Evolutionary conservation across 1,140 invertebrate species (phyloP).

Genomic region (Drosophila saltans): DNA sequence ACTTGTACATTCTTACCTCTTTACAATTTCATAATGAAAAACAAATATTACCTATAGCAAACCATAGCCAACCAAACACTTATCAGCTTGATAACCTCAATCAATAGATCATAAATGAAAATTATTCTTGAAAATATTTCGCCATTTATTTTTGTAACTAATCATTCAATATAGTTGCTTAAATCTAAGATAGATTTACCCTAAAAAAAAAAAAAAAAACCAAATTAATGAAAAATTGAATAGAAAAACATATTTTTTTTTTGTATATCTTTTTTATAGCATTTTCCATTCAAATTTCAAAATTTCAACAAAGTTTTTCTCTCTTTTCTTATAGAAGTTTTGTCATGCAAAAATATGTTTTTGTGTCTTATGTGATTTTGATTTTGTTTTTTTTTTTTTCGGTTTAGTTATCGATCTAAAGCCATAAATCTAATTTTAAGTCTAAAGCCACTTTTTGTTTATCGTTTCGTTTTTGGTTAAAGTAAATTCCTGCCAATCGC

Average conservation of each 20-base stretch:
- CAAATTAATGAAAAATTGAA: neutral
- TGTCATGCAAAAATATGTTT: constrained; percentile 43
- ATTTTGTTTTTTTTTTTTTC: constrained; percentile 13
- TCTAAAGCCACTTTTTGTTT: constrained; percentile 16
- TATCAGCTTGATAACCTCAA: constrained; percentile 10
- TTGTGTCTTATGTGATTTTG: neutral
- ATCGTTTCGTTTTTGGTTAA: neutral
- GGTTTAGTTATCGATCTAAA: constrained; percentile 23
- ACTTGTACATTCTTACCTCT: neutral
- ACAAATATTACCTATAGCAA: constrained; percentile 3
- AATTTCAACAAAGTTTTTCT: neutral
- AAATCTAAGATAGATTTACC: constrained; percentile 1
- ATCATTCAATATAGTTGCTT: neutral
- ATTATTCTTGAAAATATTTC: neutral
- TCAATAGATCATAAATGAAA: neutral
- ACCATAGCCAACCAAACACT: neutral
- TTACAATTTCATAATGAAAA: constrained; percentile 12
- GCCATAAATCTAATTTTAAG: constrained; percentile 30
- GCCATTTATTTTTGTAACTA: constrained; percentile 5
- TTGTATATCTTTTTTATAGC: neutral
- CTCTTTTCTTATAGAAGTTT: neutral
- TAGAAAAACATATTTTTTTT: neutral
- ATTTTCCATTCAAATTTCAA: neutral
- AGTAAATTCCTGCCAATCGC: constrained; percentile 10
- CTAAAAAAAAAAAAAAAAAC: neutral